Percentiles rank a stretch among this genome's conserved stretches.
phyloP scores from a whole-genome alignment of 2,888 invertebrate species.

The Noctua fimbriata region DNA sequence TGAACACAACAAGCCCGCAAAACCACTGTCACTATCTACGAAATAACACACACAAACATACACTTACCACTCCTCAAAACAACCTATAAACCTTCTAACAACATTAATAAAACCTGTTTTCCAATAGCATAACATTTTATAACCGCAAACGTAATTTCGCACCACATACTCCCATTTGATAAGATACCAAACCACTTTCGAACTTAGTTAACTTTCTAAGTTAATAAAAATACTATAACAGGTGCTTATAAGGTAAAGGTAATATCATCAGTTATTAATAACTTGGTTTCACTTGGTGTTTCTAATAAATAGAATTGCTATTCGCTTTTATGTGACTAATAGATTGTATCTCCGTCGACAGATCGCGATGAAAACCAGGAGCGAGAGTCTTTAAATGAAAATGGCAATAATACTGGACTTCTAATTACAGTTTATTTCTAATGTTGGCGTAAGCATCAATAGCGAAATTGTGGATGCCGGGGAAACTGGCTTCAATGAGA shows the following conservation, averaged over 20 bases:
- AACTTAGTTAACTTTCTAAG: slow-evolving; percentile 73
- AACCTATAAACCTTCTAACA: slow-evolving; percentile 27
- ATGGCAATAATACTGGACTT: slow-evolving; percentile 30
- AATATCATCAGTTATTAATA: slow-evolving; percentile 50
- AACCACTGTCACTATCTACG: slow-evolving; percentile 66
- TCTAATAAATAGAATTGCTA: slow-evolving; percentile 55
- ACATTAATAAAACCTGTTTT: slow-evolving; percentile 47
- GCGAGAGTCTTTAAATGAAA: slow-evolving; percentile 52
- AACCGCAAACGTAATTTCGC: slow-evolving; percentile 42
- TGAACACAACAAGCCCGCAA: slow-evolving; percentile 47
- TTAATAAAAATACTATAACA: slow-evolving; percentile 70
- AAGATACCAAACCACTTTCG: slow-evolving; percentile 73
- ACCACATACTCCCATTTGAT: slow-evolving; percentile 73
- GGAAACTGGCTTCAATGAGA: slow-evolving; percentile 46
- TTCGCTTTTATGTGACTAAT: slow-evolving; percentile 30
- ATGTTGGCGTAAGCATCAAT: slow-evolving; percentile 26
- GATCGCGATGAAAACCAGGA: slow-evolving; percentile 48
- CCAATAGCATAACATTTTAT: slow-evolving; percentile 34
- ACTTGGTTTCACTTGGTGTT: slow-evolving; percentile 60
- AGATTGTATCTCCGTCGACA: slow-evolving; percentile 38
- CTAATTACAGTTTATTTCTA: slow-evolving; percentile 57
- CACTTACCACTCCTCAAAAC: slow-evolving; percentile 10
- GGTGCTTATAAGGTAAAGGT: slow-evolving; percentile 63
- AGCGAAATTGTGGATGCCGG: slow-evolving; percentile 50
- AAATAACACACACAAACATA: slow-evolving; percentile 44